These are phyloP conservation scores for Heliconius erato DNA, from an alignment of 2,888 invertebrate species.

Conservation along the genomic window DNA sequence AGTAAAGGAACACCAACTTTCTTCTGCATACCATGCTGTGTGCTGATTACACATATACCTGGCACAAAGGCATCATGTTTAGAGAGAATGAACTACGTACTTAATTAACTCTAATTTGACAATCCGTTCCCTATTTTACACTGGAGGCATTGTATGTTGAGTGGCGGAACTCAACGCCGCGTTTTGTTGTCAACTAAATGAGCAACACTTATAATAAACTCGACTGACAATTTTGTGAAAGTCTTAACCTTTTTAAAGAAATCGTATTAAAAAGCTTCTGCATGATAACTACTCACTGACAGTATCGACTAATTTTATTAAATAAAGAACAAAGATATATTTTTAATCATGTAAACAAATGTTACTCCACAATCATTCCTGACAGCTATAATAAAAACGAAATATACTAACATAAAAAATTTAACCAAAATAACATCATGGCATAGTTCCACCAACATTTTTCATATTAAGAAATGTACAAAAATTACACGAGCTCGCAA, in stretches of 20 bases:
- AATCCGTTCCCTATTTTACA: no score
- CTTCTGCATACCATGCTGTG: no score
- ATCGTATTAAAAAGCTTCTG: neutral
- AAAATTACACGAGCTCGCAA: slow-evolving; percentile 70
- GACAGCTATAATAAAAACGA: neutral
- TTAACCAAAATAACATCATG: neutral
- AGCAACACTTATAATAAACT: no score
- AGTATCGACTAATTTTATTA: neutral
- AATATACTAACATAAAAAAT: neutral
- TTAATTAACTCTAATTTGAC: no score
- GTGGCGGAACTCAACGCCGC: no score
- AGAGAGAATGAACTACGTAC: no score
- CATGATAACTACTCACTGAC: neutral
- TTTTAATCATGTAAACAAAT: neutral
- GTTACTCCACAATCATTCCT: neutral
- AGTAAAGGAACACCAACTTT: no score
- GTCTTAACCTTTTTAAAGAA: neutral
- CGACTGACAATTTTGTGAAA: neutral
- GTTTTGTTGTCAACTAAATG: no score
- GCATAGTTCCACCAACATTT: slow-evolving; percentile 3
- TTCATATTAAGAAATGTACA: slow-evolving; percentile 32
- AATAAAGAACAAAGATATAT: neutral
- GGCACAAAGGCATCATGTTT: no score
- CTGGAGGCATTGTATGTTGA: no score
- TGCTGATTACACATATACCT: no score